Base-by-base conservation (phyloP, 2,888 invertebrate species). In the Drosophila anomalata region DNA sequence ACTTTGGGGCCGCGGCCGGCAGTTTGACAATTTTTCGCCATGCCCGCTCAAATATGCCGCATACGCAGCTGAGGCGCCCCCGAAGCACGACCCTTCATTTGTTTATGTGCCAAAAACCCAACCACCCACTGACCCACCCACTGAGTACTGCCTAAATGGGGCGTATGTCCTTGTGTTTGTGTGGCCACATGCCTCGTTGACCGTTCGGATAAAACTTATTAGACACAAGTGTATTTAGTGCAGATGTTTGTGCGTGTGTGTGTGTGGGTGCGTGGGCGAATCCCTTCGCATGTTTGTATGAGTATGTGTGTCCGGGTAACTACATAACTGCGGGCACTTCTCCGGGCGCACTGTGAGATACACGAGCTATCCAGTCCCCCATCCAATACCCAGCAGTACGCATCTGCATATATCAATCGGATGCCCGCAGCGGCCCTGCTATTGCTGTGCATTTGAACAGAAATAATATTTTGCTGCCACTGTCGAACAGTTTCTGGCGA, bases 181-280 rank as follows among this genome's bases (percentile, higher is more conserved):
- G 72, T 75, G 73, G 61, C 52, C 62, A 53, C 63, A 63, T 62
- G 73, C 73, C 72, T 77, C 74, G 65, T 55, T 86, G 78, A 67
- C 66, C 84, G 77, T 83, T 84, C 76, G 78, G 76, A 73, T 74
- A 88, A 86, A 88, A 85, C 87, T 88, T 85, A 85, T 85, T 86
- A 80, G 88, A 83, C 84, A 76, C 84, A 67, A 77, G 84, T 77
- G 87, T 78, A 83, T 85, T 88, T 77, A 76, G 87, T 75, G 70
- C 78, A 77, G 70, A 78, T 77, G 83, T 62, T 85, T 41, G 55
- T 47, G 62, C n/a, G 29, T 41, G 17, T 31, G 29, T 31, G 29
- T 29, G 3, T 0, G 22, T 22, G 22, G 3, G 22, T 12, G 48
- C 3, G 17, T 31, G 31, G 44, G 11, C 20, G 44, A 20, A 42